Percentiles rank a stretch among this genome's conserved stretches.
phyloP scores from a whole-genome alignment of 2,113 vertebrate genomes.

The Procavia capensis region DNA sequence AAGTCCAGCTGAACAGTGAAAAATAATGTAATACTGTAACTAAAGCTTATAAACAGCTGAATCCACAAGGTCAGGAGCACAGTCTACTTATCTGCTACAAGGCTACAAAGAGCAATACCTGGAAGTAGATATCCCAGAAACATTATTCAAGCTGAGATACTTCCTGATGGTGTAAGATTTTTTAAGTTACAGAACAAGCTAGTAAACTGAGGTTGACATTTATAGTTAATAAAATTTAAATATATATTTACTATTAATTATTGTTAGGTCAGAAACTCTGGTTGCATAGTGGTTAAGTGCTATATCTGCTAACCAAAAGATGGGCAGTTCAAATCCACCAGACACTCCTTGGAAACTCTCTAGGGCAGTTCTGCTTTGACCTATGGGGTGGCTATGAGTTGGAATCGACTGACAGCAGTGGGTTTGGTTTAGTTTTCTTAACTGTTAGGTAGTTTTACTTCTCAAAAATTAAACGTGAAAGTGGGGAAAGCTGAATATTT shows the following conservation, averaged over 20 bases:
- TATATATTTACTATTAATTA: conserved; percentile 10
- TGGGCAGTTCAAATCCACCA: no score
- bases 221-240: conserved; percentile 37
- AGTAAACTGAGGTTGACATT: conserved; percentile 27
- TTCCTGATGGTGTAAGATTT: neutral
- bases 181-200: conserved; percentile 17
- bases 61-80: conserved; percentile 55
- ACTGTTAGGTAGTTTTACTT: neutral
- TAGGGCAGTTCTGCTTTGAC: no score
- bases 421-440: no score
- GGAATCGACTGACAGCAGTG: no score
- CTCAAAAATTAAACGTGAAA: conserved; percentile 27
- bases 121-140: conserved; percentile 2
- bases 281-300: no score
- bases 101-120: conserved; percentile 64
- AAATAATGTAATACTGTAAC: conserved; percentile 66
- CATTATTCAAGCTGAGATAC: conserved; percentile 37
- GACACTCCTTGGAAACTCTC: no score
- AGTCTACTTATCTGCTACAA: conserved; percentile 62
- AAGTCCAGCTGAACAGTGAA: conserved; percentile 64
- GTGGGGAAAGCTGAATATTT: neutral
- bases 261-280: no score
- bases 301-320: no score
- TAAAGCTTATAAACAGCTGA: conserved; percentile 72
- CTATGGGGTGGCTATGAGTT: no score